Base-by-base conservation (phyloP, 2,113 vertebrate genomes). In the Malaclemys terrapin region DNA sequence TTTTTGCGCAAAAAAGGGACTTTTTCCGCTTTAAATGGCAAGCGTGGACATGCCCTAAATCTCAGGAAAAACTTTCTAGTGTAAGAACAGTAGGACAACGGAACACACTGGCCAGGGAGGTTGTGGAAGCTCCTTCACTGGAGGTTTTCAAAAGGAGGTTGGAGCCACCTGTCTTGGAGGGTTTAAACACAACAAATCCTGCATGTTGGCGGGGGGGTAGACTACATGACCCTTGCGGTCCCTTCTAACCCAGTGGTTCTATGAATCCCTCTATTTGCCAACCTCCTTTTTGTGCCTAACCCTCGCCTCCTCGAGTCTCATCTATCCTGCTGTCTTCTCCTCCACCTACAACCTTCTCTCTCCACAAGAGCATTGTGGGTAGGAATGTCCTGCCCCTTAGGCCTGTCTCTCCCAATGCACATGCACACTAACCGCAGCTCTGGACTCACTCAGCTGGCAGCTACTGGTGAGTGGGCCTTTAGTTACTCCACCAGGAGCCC, bases 401-500 rank as follows among this genome's bases (percentile, higher is more conserved):
- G 35, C n/a, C 69, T n/a, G 19, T n/a, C 35, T n/a, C 62, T 57
- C 24, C 24, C 25, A 27, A 5, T 25, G 56, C 53, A 57, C 13
- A 20, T 3, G 19, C 69, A 19, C 35, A 19, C 69, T 20, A 20
- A 17, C 69, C 12, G 25, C 75, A 49, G 24, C 31, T 5, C 0
- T 2, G 56, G 88, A n/a, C 29, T 59, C 35, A 80, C 25, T 1
- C 1, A 14, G 12, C 22, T 19, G n/a, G 65, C 14, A n/a, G 65
- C 65, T 69, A 17, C 7, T n/a, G 35, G 62, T 3, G 59, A 35
- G 13, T n/a, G 62, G 20, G 31, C 20, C 50, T 42, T 20, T 35
- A 7, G 7, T 24, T 1, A 4, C 17, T 6, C n/a, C 19, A 4
- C 35, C 31, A 6, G 52, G n/a, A 42, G 22, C 13, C n/a, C n/a